Percentiles rank a stretch among this genome's conserved stretches.
Evolutionary conservation across 2,888 invertebrate species (phyloP).

Genomic region (Macropis europaea): DNA sequence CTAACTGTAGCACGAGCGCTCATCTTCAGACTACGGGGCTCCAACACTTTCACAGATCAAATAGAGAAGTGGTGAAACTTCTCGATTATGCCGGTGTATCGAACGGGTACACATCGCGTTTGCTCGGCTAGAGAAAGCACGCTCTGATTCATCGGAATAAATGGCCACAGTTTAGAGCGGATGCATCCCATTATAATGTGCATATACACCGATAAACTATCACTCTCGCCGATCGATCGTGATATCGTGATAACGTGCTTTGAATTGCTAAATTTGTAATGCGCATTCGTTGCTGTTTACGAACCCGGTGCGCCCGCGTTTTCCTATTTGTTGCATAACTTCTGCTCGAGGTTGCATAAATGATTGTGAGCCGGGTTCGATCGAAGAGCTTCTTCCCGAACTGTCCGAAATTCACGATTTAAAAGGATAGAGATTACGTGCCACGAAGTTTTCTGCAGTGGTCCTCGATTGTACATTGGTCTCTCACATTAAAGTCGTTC

Average conservation of each 20-base stretch:
- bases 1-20: conserved; percentile 69
- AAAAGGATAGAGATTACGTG: no score
- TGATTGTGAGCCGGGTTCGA: conserved; percentile 3
- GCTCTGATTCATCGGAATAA: conserved; percentile 50
- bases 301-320: conserved; percentile 1
- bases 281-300: background rate
- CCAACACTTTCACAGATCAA: conserved; percentile 65
- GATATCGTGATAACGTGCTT: conserved; percentile 42
- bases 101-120: conserved; percentile 32
- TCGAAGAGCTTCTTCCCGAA: conserved; percentile 19
- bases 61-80: conserved; percentile 59
- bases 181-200: conserved; percentile 41
- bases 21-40: conserved; percentile 63
- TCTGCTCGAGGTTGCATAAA: conserved; percentile 3
- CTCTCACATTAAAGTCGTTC: no score
- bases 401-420: background rate
- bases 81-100: conserved; percentile 43
- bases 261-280: conserved; percentile 45
- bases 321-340: conserved; percentile 1
- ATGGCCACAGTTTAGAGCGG: conserved; percentile 35
- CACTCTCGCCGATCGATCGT: conserved; percentile 37
- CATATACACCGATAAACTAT: conserved; percentile 45
- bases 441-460: no score
- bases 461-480: no score
- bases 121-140: conserved; percentile 51